Evolutionary conservation across 2,113 vertebrate species (phyloP).

Genomic region (Sterna hirundo): DNA sequence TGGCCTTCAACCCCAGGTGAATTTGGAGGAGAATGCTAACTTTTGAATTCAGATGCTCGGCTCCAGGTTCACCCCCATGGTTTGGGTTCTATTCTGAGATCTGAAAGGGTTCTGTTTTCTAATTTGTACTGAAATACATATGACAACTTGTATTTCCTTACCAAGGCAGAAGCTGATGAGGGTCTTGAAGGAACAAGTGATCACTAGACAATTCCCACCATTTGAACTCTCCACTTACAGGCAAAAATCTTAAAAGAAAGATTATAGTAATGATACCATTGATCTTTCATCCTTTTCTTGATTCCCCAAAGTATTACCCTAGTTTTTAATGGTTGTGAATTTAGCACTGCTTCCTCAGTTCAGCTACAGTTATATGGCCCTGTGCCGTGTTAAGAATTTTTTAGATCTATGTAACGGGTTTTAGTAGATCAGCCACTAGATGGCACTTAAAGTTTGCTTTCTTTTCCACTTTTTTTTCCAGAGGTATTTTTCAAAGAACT

Average conservation of each 20-base stretch:
- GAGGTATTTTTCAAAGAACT: background rate
- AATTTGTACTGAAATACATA: background rate
- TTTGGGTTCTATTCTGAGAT: background rate
- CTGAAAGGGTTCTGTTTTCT: background rate
- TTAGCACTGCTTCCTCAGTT: background rate
- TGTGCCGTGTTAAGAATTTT: background rate
- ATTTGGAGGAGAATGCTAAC: background rate
- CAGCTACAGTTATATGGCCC: background rate
- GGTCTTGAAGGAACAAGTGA: background rate
- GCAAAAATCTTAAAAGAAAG: background rate
- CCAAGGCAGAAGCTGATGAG: background rate
- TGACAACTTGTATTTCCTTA: background rate
- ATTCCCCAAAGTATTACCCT: background rate
- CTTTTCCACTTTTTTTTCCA: background rate
- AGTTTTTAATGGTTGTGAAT: background rate
- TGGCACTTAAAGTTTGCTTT: constrained; percentile 74
- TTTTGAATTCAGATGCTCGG: background rate
- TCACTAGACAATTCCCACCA: background rate
- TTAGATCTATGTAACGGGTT: background rate
- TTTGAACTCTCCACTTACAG: background rate
- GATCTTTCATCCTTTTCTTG: background rate
- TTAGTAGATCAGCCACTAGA: constrained; percentile 68
- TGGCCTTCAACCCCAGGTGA: background rate
- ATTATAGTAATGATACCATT: background rate
- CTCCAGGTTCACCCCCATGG: background rate